phyloP scores from a whole-genome alignment of 2,888 invertebrate genomes.

The Heliconius aoede region DNA sequence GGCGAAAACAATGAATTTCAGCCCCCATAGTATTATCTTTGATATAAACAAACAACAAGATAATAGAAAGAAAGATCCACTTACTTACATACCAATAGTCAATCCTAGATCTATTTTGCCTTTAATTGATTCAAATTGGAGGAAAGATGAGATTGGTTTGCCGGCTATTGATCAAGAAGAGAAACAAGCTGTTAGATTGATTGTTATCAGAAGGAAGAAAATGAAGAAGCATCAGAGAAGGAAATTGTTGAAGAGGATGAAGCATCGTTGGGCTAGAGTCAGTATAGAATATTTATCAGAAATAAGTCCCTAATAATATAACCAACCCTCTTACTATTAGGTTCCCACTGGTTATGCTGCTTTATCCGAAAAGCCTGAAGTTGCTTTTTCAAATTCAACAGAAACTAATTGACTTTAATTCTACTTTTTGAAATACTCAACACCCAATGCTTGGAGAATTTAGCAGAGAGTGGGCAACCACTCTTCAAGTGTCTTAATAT shows the following conservation, averaged over 20 bases:
- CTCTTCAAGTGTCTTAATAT: too few relatives aligned
- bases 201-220: slow-evolving; percentile 90
- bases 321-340: too few relatives aligned
- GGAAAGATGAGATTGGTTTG: slow-evolving; percentile 77
- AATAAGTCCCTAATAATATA: too few relatives aligned
- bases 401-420: too few relatives aligned
- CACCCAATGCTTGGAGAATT: too few relatives aligned
- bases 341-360: too few relatives aligned
- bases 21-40: slow-evolving; percentile 67
- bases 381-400: too few relatives aligned
- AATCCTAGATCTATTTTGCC: slow-evolving; percentile 77
- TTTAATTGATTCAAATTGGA: slow-evolving; percentile 67
- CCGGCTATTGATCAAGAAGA: slow-evolving; percentile 78
- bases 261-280: slow-evolving; percentile 88
- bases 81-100: slow-evolving; percentile 71
- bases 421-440: too few relatives aligned
- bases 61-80: slow-evolving; percentile 66
- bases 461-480: too few relatives aligned
- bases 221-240: slow-evolving; percentile 94
- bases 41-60: slow-evolving; percentile 64
- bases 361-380: too few relatives aligned
- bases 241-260: slow-evolving; percentile 91
- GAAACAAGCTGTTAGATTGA: slow-evolving; percentile 88
- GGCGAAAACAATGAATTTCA: slow-evolving; percentile 58
- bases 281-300: slow-evolving; percentile 50